Conservation (phyloP, 2,888 invertebrate species). For the Tethea ocularis region DNA sequence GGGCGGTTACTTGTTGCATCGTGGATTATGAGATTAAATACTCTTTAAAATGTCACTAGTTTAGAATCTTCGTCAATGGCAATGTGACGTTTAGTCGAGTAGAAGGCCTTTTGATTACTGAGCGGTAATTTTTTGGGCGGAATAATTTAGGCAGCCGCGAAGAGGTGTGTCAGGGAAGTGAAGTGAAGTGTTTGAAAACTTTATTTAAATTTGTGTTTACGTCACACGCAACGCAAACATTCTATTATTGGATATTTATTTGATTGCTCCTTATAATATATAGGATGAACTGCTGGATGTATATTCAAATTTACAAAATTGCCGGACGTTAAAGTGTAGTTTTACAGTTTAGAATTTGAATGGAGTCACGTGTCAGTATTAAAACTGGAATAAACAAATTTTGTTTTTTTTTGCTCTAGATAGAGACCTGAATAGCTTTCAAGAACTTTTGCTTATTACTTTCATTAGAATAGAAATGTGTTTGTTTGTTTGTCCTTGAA, state of each 20-base stretch:
- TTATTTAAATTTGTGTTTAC: conserved; percentile 3
- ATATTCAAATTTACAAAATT: background rate
- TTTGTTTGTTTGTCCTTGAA: background rate
- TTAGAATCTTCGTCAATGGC: conserved; percentile 42
- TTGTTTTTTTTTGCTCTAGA: background rate
- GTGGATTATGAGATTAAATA: conserved; percentile 51
- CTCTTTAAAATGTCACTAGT: conserved; percentile 66
- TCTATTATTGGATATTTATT: conserved; percentile 5
- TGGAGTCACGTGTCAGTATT: background rate
- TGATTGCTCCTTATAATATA: background rate
- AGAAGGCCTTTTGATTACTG: background rate
- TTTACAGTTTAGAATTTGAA: background rate
- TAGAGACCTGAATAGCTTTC: background rate
- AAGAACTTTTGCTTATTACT: background rate
- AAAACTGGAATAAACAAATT: background rate
- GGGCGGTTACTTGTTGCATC: conserved; percentile 73
- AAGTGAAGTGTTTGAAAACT: conserved; percentile 1
- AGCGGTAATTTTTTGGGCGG: background rate
- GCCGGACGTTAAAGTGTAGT: background rate
- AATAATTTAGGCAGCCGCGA: background rate
- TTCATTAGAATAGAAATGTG: background rate
- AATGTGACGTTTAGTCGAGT: background rate
- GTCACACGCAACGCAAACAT: conserved; percentile 1
- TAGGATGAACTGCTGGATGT: background rate
- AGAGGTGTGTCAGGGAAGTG: background rate